A percentile compares a stretch with the other conserved stretches of the same genome.
Conservation (phyloP, 1,140 invertebrate genomes). For the Pseudomyrmex cubaensis region DNA sequence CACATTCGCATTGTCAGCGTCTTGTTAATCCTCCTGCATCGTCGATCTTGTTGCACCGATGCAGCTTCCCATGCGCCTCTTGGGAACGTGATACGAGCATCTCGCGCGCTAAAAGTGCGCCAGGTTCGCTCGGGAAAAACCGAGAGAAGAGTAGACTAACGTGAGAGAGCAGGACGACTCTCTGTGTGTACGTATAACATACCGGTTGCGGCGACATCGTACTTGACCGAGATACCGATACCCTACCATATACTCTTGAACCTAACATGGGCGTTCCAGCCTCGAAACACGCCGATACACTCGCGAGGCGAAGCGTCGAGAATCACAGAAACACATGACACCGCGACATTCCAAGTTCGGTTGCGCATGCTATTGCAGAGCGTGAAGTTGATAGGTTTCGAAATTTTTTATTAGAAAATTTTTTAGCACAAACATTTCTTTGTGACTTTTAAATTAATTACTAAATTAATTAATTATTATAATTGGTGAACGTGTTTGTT, state of each 20-base stretch:
- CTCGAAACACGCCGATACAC: slow-evolving; percentile 16
- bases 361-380: not conserved
- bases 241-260: slow-evolving; percentile 40
- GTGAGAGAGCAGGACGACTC: not conserved
- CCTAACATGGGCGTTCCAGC: slow-evolving; percentile 37
- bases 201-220: slow-evolving; percentile 43
- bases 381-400: not conserved
- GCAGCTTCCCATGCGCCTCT: slow-evolving; percentile 43
- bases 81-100: slow-evolving; percentile 42
- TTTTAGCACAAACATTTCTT: too few species aligned
- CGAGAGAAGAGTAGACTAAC: not conserved
- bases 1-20: slow-evolving; percentile 48
- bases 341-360: slow-evolving; percentile 15
- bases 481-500: not conserved
- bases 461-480: too few species aligned
- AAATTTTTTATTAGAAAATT: not conserved
- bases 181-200: not conserved
- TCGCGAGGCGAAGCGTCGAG: slow-evolving; percentile 10
- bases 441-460: slow-evolving; percentile 28
- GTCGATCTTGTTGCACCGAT: slow-evolving; percentile 56
- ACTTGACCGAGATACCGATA: slow-evolving; percentile 59
- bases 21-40: slow-evolving; percentile 57
- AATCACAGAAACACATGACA: not conserved
- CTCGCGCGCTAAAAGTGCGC: slow-evolving; percentile 8
- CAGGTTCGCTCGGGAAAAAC: slow-evolving; percentile 40